phyloP scores from a whole-genome alignment of 2,797 vertebrate genomes.

The Diglossa cyanea region DNA sequence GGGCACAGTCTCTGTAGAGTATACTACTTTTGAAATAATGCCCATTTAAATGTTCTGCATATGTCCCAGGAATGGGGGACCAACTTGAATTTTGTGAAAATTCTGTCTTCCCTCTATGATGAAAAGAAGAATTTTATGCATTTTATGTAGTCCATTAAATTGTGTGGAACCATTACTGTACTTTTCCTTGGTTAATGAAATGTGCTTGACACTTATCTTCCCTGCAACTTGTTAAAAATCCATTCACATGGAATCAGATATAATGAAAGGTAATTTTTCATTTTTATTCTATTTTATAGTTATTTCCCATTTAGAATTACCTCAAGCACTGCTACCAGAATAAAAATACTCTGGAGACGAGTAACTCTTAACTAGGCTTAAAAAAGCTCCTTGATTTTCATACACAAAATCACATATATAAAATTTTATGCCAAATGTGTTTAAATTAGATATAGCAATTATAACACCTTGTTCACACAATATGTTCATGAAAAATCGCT shows the following conservation, averaged over 20 bases:
- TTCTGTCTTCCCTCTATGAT: background rate
- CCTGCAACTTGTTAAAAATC: constrained; percentile 33
- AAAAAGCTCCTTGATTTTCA: constrained; percentile 29
- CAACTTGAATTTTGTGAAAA: background rate
- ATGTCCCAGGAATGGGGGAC: background rate
- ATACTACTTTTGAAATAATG: background rate
- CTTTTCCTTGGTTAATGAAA: constrained; percentile 40
- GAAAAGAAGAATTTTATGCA: background rate
- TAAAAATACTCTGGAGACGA: constrained; percentile 28
- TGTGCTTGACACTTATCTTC: background rate
- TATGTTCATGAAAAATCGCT: constrained; percentile 35
- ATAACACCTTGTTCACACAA: constrained; percentile 41
- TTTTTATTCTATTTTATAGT: constrained; percentile 13
- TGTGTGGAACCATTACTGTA: background rate
- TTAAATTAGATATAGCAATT: constrained; percentile 46
- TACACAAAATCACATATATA: background rate
- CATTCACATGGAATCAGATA: constrained; percentile 31
- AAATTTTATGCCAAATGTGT: background rate
- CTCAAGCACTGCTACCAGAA: background rate
- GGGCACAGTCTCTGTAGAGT: background rate
- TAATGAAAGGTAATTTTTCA: constrained; percentile 7
- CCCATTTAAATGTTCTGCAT: background rate
- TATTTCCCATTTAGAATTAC: constrained; percentile 34
- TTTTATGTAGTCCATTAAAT: background rate
- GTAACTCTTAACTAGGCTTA: constrained; percentile 5